Evolutionary conservation across 2,888 invertebrate species (phyloP), one percentile per base, ranked within the genome.

Genomic region (Azorinus chamasolen): DNA sequence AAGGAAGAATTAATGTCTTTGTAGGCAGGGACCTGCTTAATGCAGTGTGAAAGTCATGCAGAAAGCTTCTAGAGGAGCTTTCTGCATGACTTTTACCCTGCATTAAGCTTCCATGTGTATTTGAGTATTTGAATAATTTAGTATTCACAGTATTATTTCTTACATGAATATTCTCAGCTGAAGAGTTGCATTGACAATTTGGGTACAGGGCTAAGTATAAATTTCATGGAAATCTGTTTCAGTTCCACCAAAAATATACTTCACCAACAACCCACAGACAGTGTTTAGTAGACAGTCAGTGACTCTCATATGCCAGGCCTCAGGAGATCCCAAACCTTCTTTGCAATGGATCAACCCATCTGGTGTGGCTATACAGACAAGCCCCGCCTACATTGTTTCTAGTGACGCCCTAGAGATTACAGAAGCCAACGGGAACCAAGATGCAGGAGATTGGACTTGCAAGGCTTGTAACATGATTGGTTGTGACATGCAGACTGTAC

Each of bases 361-460:
- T 66, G 80, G 76, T 54, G 27, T 41, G n/a, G 57, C 59, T 27
- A 55, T 72, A 18, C 57, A 43, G 20, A 6, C 62, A 22, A 65
- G 66, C 55, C 43, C 74, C 54, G 45, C 79, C 65, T 74, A 74
- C 63, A 3, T 51, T 8, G 63, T 74, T 18, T 32, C 51, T n/a
- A 55, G 37, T 48, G 43, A 70, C 65, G 43, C 53, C 46, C 66
- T 79, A 6, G 25, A 63, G 43, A 79, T 79, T 39, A 46, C 27
- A 1, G 70, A 73, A 65, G 65, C 64, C 51, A 76, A 55, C 72
- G 48, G 58, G 39, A 50, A 66, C 20, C 25, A 27, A 55, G 76
- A 80, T 70, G 66, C 37, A 10, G 80, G 80, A 37, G 24, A 70
- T 43, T 80, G 80, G 80, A 69, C 62, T 24, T 80, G 80, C 46